Evolutionary conservation across 1,140 invertebrate species (phyloP), one percentile per base, ranked within the genome.

Genomic region (Physella acuta): DNA sequence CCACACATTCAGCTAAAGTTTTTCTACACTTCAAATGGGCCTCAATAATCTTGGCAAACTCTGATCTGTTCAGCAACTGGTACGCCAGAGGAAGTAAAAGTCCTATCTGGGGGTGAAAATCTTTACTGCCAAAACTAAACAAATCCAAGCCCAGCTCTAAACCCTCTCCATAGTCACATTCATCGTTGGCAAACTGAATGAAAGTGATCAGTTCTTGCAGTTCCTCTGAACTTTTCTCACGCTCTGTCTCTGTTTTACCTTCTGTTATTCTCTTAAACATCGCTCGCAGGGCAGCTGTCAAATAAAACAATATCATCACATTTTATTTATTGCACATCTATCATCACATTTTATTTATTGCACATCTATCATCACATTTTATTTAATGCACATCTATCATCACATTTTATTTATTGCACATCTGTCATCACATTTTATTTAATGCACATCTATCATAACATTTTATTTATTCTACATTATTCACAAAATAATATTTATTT

Each of bases 161-260:
- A 4, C 93, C 92, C 60, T 92, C 94, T 0, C 94, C 95, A 86
- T 95, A 96, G 84, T 97, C 95, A 82, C 92, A 94, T 84, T 97
- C 95, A 82, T 97, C 95, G 71, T 92, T 91, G 1, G 94, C 94
- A 83, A 95, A 95, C 78, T 90, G 93, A 8, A 93, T 90, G 11
- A 81, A 58, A 0, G 79, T 82, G 28, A 83, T 78, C 11, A 83
- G 59, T 63, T 84, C 82, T 74, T 94, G 91, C 3, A 97, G 80
- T 11, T 90, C 68, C 86, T 89, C 71, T 90, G 86, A 71, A 86
- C 84, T 74, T 77, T 86, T 87, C 76, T 89, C 89, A 69, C 86
- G 79, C 59, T 91, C 89, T n/a, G 81, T 77, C 61, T 90, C 86
- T 14, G 82, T 84, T 76, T 86, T 85, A 37, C 89, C 88, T 30